phyloP scores from a whole-genome alignment of 2,113 vertebrate species.

The Stomatorhinus ivindoensis region DNA sequence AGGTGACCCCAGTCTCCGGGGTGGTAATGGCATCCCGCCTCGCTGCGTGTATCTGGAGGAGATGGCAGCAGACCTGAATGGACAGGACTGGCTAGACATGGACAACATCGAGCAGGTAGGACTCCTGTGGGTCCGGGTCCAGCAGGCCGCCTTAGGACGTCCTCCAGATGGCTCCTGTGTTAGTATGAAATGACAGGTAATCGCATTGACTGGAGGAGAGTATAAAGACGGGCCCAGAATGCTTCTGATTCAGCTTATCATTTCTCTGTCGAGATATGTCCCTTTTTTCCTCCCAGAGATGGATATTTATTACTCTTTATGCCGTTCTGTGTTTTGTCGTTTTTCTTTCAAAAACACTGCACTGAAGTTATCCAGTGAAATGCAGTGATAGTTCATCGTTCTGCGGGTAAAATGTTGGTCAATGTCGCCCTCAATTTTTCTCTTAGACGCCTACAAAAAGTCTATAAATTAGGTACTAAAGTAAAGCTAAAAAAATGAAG shows the following conservation, averaged over 20 bases:
- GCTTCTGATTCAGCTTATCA: not conserved
- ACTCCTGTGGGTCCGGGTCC: not conserved
- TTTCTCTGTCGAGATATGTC: not conserved
- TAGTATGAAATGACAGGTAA: not conserved
- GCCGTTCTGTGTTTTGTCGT: not conserved
- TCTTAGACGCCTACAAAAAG: not conserved
- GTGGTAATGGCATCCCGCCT: conserved; percentile 85
- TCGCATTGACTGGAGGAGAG: not conserved
- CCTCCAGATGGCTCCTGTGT: not conserved
- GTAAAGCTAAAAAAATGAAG: not conserved
- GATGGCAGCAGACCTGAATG: conserved; percentile 85
- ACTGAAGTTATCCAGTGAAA: not conserved
- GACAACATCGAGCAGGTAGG: conserved; percentile 87
- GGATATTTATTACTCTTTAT: not conserved
- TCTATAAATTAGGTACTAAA: not conserved
- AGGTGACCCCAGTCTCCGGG: conserved; percentile 89
- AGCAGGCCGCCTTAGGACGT: not conserved
- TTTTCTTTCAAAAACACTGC: not conserved
- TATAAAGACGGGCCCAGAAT: not conserved
- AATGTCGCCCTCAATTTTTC: not conserved
- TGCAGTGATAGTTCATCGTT: not conserved
- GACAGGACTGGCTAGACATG: conserved; percentile 98
- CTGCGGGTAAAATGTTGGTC: not conserved
- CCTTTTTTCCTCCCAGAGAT: not conserved
- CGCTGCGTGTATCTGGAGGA: conserved; percentile 93